Conservation (phyloP, 2,113 vertebrate genomes). For the Fulica atra region DNA sequence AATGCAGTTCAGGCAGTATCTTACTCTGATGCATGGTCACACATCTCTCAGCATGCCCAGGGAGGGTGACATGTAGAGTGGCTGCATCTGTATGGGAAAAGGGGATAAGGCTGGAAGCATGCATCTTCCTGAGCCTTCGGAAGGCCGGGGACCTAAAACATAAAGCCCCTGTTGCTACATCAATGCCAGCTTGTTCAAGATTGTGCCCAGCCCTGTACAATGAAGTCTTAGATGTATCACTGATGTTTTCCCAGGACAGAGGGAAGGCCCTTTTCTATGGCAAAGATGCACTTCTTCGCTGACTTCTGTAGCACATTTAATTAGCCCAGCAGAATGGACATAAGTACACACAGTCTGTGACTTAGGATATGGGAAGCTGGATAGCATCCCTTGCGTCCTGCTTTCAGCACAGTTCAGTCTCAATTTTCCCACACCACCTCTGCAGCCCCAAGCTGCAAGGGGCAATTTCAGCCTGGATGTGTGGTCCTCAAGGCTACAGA, state of each 20-base stretch:
- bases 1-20: not conserved
- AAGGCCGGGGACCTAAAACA: not conserved
- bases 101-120: not conserved
- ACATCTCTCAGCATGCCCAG: not conserved
- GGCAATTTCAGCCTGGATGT: not conserved
- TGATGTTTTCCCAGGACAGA: not conserved
- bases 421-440: not conserved
- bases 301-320: not conserved
- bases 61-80: not conserved
- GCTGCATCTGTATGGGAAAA: not conserved
- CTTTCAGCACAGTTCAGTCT: not conserved
- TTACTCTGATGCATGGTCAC: not conserved
- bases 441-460: not conserved
- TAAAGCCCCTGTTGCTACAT: not conserved
- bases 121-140: not conserved
- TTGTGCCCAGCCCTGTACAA: not conserved
- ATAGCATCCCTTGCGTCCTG: not conserved
- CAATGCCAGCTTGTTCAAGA: not conserved
- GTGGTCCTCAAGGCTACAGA: fast-evolving
- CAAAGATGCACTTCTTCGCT: not conserved
- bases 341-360: not conserved
- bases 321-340: not conserved
- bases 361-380: not conserved
- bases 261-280: not conserved
- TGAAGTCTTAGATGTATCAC: not conserved